Evolutionary conservation across 2,888 invertebrate species (phyloP).

Genomic region (Orthosia incerta): DNA sequence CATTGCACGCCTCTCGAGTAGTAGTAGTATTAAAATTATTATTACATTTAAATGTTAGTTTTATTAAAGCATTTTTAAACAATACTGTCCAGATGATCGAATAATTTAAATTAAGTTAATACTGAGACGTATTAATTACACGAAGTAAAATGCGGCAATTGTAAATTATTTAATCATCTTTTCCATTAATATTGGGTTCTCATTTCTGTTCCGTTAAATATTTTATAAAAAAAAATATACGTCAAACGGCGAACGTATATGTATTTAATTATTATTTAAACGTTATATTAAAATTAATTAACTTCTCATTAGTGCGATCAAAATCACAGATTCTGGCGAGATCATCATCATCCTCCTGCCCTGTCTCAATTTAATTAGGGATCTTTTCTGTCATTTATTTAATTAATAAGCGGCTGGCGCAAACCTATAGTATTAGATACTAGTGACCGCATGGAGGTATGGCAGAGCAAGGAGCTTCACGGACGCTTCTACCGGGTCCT

Average conservation of each 20-base stretch:
- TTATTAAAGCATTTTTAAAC: neutral
- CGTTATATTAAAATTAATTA: constrained; percentile 16
- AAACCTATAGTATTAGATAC: no score
- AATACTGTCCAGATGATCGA: constrained; percentile 1
- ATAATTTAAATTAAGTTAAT: constrained; percentile 9
- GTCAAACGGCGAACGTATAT: neutral
- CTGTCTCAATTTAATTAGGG: neutral
- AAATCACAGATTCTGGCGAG: neutral
- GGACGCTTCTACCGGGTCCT: no score
- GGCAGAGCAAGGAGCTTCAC: no score
- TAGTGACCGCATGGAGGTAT: no score
- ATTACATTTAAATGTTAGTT: no score
- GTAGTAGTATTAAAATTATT: no score
- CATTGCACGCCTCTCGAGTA: no score
- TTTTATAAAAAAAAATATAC: no score
- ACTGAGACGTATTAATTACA: constrained; percentile 7
- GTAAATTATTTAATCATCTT: constrained; percentile 30
- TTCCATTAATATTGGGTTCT: constrained; percentile 19
- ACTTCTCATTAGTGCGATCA: neutral
- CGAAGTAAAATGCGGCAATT: constrained; percentile 9
- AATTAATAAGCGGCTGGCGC: no score
- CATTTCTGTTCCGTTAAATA: constrained; percentile 14
- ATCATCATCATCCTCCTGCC: neutral
- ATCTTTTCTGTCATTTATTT: neutral
- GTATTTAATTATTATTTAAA: constrained; percentile 8